Evolutionary conservation across 2,888 invertebrate genomes (phyloP).

Genomic region (Anthophora plumipes): DNA sequence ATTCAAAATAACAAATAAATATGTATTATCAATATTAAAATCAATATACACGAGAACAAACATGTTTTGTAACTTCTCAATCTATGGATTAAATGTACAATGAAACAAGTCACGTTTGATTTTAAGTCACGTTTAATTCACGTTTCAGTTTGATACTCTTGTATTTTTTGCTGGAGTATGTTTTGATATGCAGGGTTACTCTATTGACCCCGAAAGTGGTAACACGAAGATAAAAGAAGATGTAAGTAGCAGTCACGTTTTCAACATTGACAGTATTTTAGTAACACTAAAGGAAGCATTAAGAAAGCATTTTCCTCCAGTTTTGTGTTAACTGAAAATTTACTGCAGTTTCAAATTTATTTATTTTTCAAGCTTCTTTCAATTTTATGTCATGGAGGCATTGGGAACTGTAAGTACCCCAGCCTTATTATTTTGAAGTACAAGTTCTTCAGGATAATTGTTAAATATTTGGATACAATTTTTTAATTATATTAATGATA

Average conservation of each 20-base stretch:
- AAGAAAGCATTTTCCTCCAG: slow-evolving; percentile 33
- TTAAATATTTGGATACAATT: neutral
- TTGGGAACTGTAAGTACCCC: slow-evolving; percentile 78
- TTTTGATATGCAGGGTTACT: slow-evolving; percentile 82
- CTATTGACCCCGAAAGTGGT: slow-evolving; percentile 80
- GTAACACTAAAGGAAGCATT: slow-evolving; percentile 43
- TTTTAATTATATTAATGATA: neutral
- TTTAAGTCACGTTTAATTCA: slow-evolving; percentile 82
- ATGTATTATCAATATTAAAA: neutral
- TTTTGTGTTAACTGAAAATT: slow-evolving; percentile 18
- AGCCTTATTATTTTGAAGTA: slow-evolving; percentile 5
- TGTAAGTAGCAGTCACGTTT: slow-evolving; percentile 79
- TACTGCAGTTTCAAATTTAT: slow-evolving; percentile 25
- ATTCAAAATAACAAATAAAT: neutral
- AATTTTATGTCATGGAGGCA: slow-evolving; percentile 75
- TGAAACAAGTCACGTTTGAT: slow-evolving; percentile 65
- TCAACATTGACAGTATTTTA: slow-evolving; percentile 74
- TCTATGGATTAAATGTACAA: slow-evolving; percentile 11
- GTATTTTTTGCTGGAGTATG: slow-evolving; percentile 71
- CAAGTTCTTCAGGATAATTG: neutral
- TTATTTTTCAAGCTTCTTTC: slow-evolving; percentile 35
- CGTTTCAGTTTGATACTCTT: slow-evolving; percentile 77
- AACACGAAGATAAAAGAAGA: slow-evolving; percentile 81
- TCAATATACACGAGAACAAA: neutral
- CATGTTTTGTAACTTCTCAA: neutral